Conservation (phyloP, 2,888 invertebrate genomes). For the Callinectes sapidus region DNA sequence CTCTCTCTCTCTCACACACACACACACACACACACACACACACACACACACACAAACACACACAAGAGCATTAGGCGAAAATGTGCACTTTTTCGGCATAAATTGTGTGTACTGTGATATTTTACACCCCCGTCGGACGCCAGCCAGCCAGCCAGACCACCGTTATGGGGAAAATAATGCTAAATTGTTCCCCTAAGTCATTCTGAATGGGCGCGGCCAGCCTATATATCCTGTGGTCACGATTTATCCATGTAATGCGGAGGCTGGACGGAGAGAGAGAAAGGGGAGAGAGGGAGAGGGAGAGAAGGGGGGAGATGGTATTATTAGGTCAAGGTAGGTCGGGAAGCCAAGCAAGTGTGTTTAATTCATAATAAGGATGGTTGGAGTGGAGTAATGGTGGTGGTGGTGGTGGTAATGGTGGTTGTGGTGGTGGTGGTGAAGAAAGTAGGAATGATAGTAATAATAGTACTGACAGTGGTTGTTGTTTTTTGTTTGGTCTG, state of each 20-base stretch:
- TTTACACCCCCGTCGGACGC: not conserved
- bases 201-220: not conserved
- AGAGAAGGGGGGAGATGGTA: no score
- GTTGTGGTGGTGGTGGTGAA: not conserved
- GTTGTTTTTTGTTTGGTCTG: no score
- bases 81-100: not conserved
- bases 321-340: no score
- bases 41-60: not conserved
- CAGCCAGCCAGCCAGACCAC: not conserved
- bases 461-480: not conserved
- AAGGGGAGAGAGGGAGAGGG: not conserved
- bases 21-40: no score
- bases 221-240: not conserved
- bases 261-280: not conserved
- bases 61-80: not conserved
- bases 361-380: not conserved
- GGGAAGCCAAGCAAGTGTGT: not conserved
- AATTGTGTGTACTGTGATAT: not conserved
- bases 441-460: not conserved
- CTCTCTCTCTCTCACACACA: not conserved
- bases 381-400: not conserved
- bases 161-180: constrained; percentile 27
- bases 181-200: constrained; percentile 24
- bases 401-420: not conserved
- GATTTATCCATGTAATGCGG: not conserved